phyloP scores from a whole-genome alignment of 2,113 vertebrate genomes.

The Datnioides undecimradiatus region DNA sequence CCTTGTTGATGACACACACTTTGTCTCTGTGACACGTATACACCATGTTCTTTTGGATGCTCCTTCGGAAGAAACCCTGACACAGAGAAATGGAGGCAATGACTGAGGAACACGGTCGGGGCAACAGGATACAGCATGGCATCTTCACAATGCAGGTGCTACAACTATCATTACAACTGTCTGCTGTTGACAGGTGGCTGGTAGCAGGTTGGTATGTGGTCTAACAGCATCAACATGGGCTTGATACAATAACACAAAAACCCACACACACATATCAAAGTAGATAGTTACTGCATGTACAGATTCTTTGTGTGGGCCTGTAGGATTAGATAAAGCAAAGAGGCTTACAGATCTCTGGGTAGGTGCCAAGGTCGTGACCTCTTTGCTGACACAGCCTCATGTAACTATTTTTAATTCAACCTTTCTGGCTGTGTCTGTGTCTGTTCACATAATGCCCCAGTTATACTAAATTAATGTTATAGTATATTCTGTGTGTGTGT shows the following conservation, averaged over 20 bases:
- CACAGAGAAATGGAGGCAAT: not conserved
- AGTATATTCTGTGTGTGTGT: not conserved
- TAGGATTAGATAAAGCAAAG: conserved; percentile 66
- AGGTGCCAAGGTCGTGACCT: conserved; percentile 63
- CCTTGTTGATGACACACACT: conserved; percentile 96
- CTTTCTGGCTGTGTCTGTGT: not conserved
- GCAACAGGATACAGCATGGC: not conserved
- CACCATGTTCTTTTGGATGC: conserved; percentile 98
- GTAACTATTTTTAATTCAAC: conserved; percentile 3
- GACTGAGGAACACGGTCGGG: not conserved
- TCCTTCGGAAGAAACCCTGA: conserved; percentile 95
- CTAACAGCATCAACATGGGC: not conserved
- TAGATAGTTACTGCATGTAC: conserved; percentile 26
- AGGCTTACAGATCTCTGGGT: conserved; percentile 58
- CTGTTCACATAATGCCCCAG: not conserved
- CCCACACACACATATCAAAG: conserved; percentile 32
- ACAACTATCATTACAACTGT: not conserved
- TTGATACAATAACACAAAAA: not conserved
- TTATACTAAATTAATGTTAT: not conserved
- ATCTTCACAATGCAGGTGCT: not conserved
- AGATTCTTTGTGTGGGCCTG: conserved; percentile 31
- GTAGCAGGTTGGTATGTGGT: not conserved
- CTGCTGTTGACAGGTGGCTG: conserved; percentile 1
- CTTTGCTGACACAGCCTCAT: conserved; percentile 22
- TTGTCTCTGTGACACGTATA: conserved; percentile 96